These are phyloP conservation scores for Pseudopodoces humilis DNA, from an alignment of 2,113 vertebrate species.

Conservation along the genomic window DNA sequence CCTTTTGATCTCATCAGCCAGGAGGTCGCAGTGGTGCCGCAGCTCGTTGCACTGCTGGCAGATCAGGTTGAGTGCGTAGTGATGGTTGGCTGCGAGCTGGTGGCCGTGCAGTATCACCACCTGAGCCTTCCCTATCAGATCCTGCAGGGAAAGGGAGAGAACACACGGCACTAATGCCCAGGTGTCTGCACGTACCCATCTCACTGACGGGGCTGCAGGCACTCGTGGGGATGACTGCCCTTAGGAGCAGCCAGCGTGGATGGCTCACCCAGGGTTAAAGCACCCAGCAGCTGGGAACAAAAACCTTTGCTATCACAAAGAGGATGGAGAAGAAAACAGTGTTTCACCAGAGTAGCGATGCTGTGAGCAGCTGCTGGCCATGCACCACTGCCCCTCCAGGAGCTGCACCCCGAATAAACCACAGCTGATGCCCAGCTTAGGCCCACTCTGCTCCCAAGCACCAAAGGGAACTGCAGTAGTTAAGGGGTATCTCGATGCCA, in stretches of 20 bases:
- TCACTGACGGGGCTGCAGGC: background rate
- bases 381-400: background rate
- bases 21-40: constrained; percentile 84
- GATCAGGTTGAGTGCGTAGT: constrained; percentile 92
- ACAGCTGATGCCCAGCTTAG: background rate
- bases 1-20: constrained; percentile 81
- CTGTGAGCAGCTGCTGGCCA: background rate
- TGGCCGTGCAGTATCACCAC: constrained; percentile 91
- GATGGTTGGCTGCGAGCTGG: constrained; percentile 89
- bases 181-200: no score
- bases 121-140: constrained; percentile 83
- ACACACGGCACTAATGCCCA: no score
- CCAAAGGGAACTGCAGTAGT: background rate
- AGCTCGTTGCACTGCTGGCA: constrained; percentile 94
- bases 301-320: background rate
- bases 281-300: background rate
- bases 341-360: background rate
- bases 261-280: background rate
- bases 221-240: background rate
- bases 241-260: background rate
- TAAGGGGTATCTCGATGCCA: background rate
- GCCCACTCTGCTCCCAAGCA: background rate
- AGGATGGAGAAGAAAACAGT: background rate
- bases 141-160: constrained; percentile 67
- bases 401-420: background rate